phyloP scores from a whole-genome alignment of 2,113 vertebrate genomes.

The Suncus etruscus region DNA sequence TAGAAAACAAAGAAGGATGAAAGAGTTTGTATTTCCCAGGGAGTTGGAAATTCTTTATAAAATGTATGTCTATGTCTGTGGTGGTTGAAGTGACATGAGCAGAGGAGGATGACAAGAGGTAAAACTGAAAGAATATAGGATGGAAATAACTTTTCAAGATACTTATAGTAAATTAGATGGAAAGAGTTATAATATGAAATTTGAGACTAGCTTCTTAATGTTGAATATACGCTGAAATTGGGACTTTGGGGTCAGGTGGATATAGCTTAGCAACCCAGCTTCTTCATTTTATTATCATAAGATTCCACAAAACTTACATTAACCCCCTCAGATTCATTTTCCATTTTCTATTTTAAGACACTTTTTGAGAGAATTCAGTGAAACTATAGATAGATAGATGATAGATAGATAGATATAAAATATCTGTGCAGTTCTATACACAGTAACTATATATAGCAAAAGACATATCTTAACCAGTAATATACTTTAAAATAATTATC shows the following conservation, averaged over 20 bases:
- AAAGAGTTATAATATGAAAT: background rate
- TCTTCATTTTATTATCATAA: background rate
- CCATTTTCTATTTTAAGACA: no score
- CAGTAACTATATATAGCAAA: no score
- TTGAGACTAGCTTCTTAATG: background rate
- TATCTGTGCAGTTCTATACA: background rate
- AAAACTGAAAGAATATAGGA: background rate
- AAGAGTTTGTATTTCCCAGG: background rate
- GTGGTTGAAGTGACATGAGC: no score
- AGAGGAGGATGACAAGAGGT: background rate
- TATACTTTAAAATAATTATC: background rate
- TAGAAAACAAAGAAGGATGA: background rate
- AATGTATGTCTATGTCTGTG: background rate
- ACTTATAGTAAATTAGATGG: background rate
- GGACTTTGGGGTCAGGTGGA: background rate
- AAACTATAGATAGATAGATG: background rate
- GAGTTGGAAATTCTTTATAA: background rate
- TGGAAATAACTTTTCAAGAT: background rate
- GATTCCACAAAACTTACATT: background rate
- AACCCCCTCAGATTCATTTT: background rate
- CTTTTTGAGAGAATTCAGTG: constrained; percentile 24
- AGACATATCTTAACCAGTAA: no score
- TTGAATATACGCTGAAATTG: background rate
- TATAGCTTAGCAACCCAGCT: background rate
- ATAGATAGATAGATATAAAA: background rate